A percentile compares a stretch with the other conserved stretches of the same genome.
Evolutionary conservation across 2,888 invertebrate genomes (phyloP).

Genomic region (Drosophila eohydei): DNA sequence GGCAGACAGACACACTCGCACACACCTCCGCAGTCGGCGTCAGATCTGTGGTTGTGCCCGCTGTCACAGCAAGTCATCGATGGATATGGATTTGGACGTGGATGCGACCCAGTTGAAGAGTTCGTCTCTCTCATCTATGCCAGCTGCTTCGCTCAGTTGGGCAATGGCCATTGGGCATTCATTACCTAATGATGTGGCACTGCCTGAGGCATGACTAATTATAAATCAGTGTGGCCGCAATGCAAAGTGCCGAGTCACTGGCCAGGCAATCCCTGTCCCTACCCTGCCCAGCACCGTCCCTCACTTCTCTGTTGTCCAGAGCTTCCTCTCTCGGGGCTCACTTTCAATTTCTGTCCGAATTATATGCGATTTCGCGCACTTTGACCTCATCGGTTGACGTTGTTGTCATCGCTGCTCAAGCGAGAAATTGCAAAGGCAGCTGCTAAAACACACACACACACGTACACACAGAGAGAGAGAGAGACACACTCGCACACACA

Average conservation of each 20-base stretch:
- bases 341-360: conserved; percentile 68
- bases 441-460: conserved; percentile 44
- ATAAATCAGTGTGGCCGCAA: conserved; percentile 50
- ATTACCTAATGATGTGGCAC: conserved; percentile 69
- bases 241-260: conserved; percentile 69
- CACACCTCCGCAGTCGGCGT: conserved; percentile 68
- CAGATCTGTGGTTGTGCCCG: conserved; percentile 43
- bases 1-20: conserved; percentile 6
- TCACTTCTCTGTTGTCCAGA: background rate
- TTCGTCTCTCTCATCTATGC: conserved; percentile 33
- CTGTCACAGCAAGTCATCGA: conserved; percentile 66
- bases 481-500: conserved; percentile 5
- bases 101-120: conserved; percentile 48
- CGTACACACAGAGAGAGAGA: background rate
- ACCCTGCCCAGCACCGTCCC: background rate
- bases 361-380: conserved; percentile 73
- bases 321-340: conserved; percentile 41
- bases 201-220: conserved; percentile 74
- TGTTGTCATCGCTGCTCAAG: conserved; percentile 64
- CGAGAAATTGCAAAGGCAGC: conserved; percentile 72
- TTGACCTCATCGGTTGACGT: conserved; percentile 47
- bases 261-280: conserved; percentile 12
- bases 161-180: conserved; percentile 58
- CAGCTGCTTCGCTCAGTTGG: conserved; percentile 51
- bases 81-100: conserved; percentile 28